Evolutionary conservation across 92 coral and sea anemone species (phyloP).

Genomic region (Phenganax subtilis): DNA sequence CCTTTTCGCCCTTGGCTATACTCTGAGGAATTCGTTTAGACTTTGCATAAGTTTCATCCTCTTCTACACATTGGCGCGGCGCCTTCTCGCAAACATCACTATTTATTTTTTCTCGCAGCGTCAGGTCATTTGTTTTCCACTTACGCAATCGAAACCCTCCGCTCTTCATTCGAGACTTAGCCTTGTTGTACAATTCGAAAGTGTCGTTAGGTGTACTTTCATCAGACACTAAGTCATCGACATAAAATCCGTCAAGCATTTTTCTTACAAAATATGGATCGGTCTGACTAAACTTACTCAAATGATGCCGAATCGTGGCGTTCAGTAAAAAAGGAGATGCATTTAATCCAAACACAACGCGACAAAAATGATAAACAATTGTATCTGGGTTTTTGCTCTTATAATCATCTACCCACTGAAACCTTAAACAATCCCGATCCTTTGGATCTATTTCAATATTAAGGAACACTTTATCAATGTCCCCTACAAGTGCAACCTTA

Average conservation of each 20-base stretch:
- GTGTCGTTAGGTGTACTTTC: slow-evolving; percentile 1
- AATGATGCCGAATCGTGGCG: slow-evolving; percentile 43
- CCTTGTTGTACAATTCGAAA: neutral
- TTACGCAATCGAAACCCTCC: slow-evolving; percentile 22
- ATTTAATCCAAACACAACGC: slow-evolving; percentile 46
- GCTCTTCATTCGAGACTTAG: slow-evolving; percentile 9
- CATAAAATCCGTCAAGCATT: slow-evolving; percentile 39
- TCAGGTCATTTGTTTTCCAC: slow-evolving; percentile 5
- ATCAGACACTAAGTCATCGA: slow-evolving; percentile 47
- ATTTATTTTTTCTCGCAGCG: neutral
- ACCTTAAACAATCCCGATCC: slow-evolving; percentile 43
- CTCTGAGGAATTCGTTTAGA: neutral
- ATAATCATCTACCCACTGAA: slow-evolving; percentile 46
- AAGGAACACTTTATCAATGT: slow-evolving; percentile 49
- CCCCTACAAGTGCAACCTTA: slow-evolving; percentile 37
- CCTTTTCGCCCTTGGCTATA: slow-evolving; percentile 1
- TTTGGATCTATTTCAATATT: slow-evolving; percentile 32
- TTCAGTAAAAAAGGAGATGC: slow-evolving; percentile 48
- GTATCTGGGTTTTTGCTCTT: slow-evolving; percentile 15
- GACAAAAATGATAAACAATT: slow-evolving; percentile 37
- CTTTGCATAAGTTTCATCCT: neutral
- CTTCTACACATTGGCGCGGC: too few species aligned
- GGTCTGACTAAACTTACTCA: slow-evolving; percentile 20
- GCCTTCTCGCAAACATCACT: neutral
- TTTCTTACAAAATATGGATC: slow-evolving; percentile 48